Evolutionary conservation across 2,113 vertebrate species (phyloP), one percentile per base, ranked within the genome.

Genomic region (Dipodomys spectabilis): DNA sequence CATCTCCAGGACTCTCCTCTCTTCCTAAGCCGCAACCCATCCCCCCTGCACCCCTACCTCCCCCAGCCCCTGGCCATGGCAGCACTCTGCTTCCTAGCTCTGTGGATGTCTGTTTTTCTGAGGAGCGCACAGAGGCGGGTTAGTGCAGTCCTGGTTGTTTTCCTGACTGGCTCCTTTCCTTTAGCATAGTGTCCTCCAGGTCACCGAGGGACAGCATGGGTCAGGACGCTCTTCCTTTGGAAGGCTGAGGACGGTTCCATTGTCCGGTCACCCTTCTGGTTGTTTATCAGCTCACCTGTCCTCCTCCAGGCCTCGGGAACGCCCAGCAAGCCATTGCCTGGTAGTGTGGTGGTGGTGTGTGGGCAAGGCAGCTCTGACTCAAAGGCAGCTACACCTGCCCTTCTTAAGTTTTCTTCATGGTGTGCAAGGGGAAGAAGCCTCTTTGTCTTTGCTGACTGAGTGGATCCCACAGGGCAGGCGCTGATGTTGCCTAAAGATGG

Each of bases 251-350:
- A 16, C 3, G 8, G 53, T 6, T 32, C 28, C 9, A 22, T 0
- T 2, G 9, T 16, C 9, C 0, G 11, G 0, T 1, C 1, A 13
- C 1, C 4, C 12, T 18, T 27, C 44, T 1, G 45, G 45, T 28
- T 60, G 16, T 44, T 45, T 23, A 4, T 28, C 30, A 0, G 0
- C n/a, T 88, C 73, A 44, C 27, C 25, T 60, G 86, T 28, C 3
- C 7, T 19, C 72, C n/a, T 39, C 10, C 20, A 53, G 53, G 28
- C 82, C 82, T 69, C 11, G 27, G 73, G 12, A 57, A 25, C 28
- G 4, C 22, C 65, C 35, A 28, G 28, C 32, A 27, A 0, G 0
- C 64, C 25, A 3, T 32, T 28, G 23, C 49, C 49, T 49, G 91
- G 39, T 39, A 3, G 39, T 39, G 39, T 84, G 68, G 23, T 8